Evolutionary conservation across 2,797 vertebrate genomes (phyloP), one percentile per base, ranked within the genome.

Genomic region (Trachops cirrhosus): DNA sequence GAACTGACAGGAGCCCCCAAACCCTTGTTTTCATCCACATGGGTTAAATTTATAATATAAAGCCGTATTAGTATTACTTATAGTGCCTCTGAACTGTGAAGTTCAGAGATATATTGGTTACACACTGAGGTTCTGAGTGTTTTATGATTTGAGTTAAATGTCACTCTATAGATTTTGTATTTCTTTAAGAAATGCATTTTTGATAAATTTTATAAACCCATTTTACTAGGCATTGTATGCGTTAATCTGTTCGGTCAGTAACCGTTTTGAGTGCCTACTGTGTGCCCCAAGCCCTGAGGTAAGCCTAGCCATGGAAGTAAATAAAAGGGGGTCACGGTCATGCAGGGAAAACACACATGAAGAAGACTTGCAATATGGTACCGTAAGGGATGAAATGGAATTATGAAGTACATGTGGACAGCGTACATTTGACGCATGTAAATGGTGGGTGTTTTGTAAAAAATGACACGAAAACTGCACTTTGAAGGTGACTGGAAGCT

Each of bases 101-200:
- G 68, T 91, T 92, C 10, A 85, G 86, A 71, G 78, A 46, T 32
- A 34, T 2, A 1, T 92, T 92, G 83, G 21, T 87, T 80, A 77
- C 39, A 48, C 62, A 71, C 18, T 73, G 77, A 91, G 67, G 57
- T 54, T 83, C 21, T 71, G 87, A 86, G 24, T 48, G 32, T 86
- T 89, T 64, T 75, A 54, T 82, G 34, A 54, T 83, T 86, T 94
- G 84, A 96, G 54, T 93, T n/a, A 87, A 1, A 46, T 86, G 71
- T 86, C 32, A 83, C 37, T 77, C 54, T 37, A 16, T 82, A 67
- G 80, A 14, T 29, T 62, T 62, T 62, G 59, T 32, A 62, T 32
- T 29, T 59, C 26, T 21, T 50, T 64, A 82, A 89, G 34, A 87
- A 80, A 41, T 64, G 26, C 4, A 52, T n/a, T 92, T 57, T 57